A percentile compares a stretch with the other conserved stretches of the same genome.
phyloP scores from a whole-genome alignment of 1,140 invertebrate species.

The Goniozus legneri region DNA sequence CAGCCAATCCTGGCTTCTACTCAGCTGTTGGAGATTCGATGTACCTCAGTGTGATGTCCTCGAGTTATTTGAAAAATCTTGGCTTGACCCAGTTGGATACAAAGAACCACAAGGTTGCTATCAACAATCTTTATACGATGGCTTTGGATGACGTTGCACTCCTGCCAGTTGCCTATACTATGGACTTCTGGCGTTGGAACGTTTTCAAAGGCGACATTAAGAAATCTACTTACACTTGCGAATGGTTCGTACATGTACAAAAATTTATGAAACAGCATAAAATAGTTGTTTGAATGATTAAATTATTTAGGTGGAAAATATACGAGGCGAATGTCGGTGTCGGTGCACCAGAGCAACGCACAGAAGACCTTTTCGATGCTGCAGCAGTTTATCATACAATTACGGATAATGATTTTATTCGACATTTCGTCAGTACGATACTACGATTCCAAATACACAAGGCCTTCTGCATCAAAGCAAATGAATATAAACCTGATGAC shows the following conservation, averaged over 20 bases:
- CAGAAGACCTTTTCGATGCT: constrained; percentile 76
- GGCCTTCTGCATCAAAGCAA: constrained; percentile 72
- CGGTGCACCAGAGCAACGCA: constrained; percentile 68
- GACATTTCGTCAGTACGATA: constrained; percentile 82
- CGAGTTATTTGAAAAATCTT: constrained; percentile 73
- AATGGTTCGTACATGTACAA: constrained; percentile 54
- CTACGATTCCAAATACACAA: constrained; percentile 89
- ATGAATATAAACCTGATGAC: constrained; percentile 68
- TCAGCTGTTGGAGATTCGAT: constrained; percentile 87
- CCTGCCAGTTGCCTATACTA: constrained; percentile 78
- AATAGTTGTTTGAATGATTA: not conserved
- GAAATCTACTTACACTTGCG: constrained; percentile 69
- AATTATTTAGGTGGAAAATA: constrained; percentile 25
- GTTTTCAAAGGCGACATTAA: constrained; percentile 72
- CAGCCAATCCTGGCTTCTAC: constrained; percentile 85
- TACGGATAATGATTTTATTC: constrained; percentile 73
- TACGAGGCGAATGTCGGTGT: constrained; percentile 66
- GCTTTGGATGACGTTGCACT: constrained; percentile 82
- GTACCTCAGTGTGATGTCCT: constrained; percentile 73
- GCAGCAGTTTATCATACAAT: constrained; percentile 79
- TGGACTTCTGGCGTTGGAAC: constrained; percentile 83
- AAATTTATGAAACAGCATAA: no score
- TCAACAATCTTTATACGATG: constrained; percentile 73
- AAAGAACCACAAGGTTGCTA: constrained; percentile 60
- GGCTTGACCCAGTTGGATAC: constrained; percentile 62